phyloP scores from a whole-genome alignment of 2,797 vertebrate species.

The Phyllotis vaccarum region DNA sequence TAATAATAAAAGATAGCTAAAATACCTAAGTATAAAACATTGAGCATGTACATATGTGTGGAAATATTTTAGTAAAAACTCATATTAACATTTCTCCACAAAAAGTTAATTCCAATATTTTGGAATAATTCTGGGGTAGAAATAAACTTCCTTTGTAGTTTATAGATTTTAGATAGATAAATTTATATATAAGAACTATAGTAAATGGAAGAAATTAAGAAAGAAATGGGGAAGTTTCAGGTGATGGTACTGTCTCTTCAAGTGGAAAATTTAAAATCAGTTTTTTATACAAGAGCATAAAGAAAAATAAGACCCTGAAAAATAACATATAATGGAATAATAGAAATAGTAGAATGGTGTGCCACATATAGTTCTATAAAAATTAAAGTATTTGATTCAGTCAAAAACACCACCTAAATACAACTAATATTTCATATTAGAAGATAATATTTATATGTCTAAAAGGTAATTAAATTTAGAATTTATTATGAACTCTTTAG shows the following conservation, averaged over 20 bases:
- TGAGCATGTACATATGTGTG: not conserved
- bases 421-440: not conserved
- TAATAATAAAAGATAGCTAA: not conserved
- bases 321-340: not conserved
- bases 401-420: not conserved
- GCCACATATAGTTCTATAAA: not conserved
- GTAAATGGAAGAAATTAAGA: not conserved
- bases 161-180: not conserved
- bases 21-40: slow-evolving; percentile 20
- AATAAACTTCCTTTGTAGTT: not conserved
- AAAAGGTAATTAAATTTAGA: not conserved
- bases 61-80: not conserved
- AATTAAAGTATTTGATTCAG: not conserved
- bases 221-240: not conserved
- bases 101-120: not conserved
- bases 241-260: not conserved
- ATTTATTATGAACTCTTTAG: slow-evolving; percentile 13
- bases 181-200: not conserved
- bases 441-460: not conserved
- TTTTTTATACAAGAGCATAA: not conserved
- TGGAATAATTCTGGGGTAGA: no score
- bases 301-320: not conserved
- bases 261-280: not conserved
- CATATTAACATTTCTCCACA: not conserved
- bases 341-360: not conserved